Evolutionary conservation across 2,797 vertebrate species (phyloP).

Genomic region (Vultur gryphus): DNA sequence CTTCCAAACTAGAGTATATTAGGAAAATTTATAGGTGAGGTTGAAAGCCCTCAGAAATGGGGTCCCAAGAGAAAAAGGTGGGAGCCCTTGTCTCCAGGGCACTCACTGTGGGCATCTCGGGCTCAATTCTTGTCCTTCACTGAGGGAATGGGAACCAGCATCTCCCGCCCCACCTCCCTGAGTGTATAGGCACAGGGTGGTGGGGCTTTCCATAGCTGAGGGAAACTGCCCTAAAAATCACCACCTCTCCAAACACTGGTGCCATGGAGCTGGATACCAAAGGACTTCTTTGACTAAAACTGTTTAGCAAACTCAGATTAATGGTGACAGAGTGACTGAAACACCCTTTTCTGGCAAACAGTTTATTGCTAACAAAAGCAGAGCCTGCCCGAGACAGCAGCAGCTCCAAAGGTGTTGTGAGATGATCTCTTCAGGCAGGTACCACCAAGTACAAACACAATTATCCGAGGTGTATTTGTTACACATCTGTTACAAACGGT

Average conservation of each 20-base stretch:
- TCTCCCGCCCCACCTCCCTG: background rate
- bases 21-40: background rate
- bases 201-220: background rate
- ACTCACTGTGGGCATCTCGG: background rate
- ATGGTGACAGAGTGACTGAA: background rate
- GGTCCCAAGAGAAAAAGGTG: background rate
- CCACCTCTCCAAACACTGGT: background rate
- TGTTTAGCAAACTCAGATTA: background rate
- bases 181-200: background rate
- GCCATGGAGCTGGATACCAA: background rate
- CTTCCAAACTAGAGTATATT: background rate
- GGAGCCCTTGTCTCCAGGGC: background rate
- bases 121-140: background rate
- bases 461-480: background rate
- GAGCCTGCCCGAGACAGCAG: fast-evolving
- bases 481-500: background rate
- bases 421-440: background rate
- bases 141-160: background rate
- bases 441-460: background rate
- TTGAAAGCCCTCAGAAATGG: background rate
- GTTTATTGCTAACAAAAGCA: background rate
- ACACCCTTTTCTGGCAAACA: background rate
- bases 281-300: background rate
- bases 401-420: background rate
- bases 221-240: background rate